Conservation (phyloP, 2,888 invertebrate genomes). For the Acanthacorydalis orientalis region DNA sequence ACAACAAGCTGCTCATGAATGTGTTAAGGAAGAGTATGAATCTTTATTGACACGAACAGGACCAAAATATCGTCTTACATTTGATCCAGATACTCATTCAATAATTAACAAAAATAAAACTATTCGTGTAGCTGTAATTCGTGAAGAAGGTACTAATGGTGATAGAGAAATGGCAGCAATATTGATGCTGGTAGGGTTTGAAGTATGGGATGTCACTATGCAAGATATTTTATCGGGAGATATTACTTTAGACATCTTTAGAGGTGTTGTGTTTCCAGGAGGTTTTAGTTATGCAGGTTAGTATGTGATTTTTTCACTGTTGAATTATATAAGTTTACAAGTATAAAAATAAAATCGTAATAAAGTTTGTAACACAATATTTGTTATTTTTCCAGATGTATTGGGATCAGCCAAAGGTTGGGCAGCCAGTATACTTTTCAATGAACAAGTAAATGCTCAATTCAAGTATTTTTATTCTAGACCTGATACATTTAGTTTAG, state of each 20-base stretch:
- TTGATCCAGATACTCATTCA: slow-evolving; percentile 42
- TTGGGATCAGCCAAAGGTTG: slow-evolving; percentile 96
- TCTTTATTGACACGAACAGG: slow-evolving; percentile 48
- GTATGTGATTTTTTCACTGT: slow-evolving; percentile 6
- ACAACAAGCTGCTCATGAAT: slow-evolving; percentile 63
- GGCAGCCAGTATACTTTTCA: slow-evolving; percentile 83
- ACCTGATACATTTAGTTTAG: slow-evolving; percentile 80
- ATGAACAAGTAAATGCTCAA: slow-evolving; percentile 54
- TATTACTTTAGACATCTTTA: slow-evolving; percentile 61
- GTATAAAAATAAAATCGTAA: not conserved
- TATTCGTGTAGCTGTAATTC: slow-evolving; percentile 70
- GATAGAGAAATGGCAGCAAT: slow-evolving; percentile 95
- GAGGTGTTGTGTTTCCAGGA: slow-evolving; percentile 86
- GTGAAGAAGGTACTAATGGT: slow-evolving; percentile 95
- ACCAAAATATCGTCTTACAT: slow-evolving; percentile 56
- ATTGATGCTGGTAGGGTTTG: slow-evolving; percentile 71
- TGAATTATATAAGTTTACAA: not conserved
- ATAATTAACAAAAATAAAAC: slow-evolving; percentile 22
- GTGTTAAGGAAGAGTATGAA: slow-evolving; percentile 63
- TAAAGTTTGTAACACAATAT: not conserved
- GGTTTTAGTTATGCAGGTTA: slow-evolving; percentile 97
- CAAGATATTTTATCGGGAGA: slow-evolving; percentile 62
- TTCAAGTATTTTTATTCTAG: slow-evolving; percentile 57
- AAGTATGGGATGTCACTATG: slow-evolving; percentile 91
- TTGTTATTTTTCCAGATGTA: slow-evolving; percentile 44